Conservation (phyloP, 64 coral and sea anemone genomes). For the Montipora sp. region DNA sequence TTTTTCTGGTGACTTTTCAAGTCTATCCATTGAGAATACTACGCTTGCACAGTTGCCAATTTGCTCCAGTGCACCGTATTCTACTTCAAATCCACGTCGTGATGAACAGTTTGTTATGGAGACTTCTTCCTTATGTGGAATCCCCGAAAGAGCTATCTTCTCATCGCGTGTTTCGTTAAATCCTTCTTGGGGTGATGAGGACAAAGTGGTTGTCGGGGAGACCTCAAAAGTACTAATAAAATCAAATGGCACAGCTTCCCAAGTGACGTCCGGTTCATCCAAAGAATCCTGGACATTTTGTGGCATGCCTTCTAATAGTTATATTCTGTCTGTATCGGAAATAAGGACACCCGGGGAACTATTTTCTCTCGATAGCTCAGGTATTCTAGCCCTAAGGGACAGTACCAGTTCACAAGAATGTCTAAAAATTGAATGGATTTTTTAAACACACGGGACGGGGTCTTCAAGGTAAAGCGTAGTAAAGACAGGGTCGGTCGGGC, state of each 20-base stretch:
- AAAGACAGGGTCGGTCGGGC: neutral
- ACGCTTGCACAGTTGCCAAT: neutral
- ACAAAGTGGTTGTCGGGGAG: neutral
- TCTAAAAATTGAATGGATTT: neutral
- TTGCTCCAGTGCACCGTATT: neutral
- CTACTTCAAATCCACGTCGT: neutral
- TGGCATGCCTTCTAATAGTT: too few relatives aligned
- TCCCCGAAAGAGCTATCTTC: slow-evolving; percentile 2
- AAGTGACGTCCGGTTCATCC: too few relatives aligned
- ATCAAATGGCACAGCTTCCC: neutral
- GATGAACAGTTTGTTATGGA: neutral
- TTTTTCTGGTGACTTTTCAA: neutral
- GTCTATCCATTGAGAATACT: neutral
- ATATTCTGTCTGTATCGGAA: too few relatives aligned
- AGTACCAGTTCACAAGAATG: neutral
- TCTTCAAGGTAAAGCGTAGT: neutral
- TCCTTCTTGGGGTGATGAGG: neutral
- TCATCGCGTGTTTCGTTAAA: slow-evolving; percentile 17
- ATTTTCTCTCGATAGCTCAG: neutral
- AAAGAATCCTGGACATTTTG: too few relatives aligned
- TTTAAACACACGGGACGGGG: too few relatives aligned
- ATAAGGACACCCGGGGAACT: neutral
- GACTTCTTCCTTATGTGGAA: neutral
- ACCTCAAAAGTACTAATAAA: neutral
- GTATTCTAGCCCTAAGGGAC: neutral